These are phyloP conservation scores for Distichodus sexfasciatus DNA, from an alignment of 2,797 vertebrate species.

Conservation along the genomic window DNA sequence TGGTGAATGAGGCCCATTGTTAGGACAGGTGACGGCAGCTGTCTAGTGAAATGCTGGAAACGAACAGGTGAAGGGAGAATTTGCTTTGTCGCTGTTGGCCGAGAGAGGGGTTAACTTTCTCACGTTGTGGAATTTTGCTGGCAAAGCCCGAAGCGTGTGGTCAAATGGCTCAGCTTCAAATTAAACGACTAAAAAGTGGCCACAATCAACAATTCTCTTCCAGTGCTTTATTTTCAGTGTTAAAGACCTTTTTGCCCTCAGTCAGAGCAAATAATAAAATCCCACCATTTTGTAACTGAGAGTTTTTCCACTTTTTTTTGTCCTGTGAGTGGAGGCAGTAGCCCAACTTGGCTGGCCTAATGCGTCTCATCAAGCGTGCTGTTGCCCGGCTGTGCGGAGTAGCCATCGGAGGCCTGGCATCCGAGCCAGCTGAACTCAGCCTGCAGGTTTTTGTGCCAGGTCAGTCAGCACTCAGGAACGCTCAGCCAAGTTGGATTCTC, in stretches of 20 bases:
- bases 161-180: slow-evolving; percentile 35
- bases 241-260: slow-evolving; percentile 8
- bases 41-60: slow-evolving; percentile 57
- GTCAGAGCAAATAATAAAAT: slow-evolving; percentile 37
- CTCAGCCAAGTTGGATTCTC: neutral
- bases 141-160: slow-evolving; percentile 26
- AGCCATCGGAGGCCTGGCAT: neutral
- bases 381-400: neutral
- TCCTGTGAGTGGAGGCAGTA: neutral
- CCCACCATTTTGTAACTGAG: neutral
- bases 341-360: neutral
- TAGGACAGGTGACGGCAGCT: slow-evolving; percentile 63
- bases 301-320: neutral
- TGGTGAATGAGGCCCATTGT: slow-evolving; percentile 53
- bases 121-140: slow-evolving; percentile 54
- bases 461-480: neutral
- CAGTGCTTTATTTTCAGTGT: neutral
- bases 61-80: slow-evolving; percentile 70
- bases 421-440: neutral
- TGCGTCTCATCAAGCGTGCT: neutral
- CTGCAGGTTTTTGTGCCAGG: slow-evolving; percentile 3
- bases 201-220: neutral
- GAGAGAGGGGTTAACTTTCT: slow-evolving; percentile 55
- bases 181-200: slow-evolving; percentile 10
- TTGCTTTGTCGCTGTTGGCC: slow-evolving; percentile 35